Evolutionary conservation across 37 sponge, comb jelly and placozoan genomes (phyloP).

Genomic region (Ianthella basta): DNA sequence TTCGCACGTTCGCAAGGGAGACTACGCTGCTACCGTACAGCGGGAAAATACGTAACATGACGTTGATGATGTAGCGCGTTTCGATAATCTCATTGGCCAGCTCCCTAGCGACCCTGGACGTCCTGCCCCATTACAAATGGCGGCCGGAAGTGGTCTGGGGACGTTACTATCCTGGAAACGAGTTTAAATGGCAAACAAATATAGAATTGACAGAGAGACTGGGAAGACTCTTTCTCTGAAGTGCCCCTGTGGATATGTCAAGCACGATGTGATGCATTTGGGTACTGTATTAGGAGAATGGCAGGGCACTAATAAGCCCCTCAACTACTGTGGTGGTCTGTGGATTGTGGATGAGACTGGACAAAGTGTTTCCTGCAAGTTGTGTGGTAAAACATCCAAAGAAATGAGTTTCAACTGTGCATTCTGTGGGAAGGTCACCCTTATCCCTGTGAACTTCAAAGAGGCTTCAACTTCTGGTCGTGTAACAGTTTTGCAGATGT

Average conservation of each 20-base stretch:
- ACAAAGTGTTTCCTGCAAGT: conserved; percentile 31
- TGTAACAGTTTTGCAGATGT: conserved; percentile 27
- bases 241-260: conserved; percentile 47
- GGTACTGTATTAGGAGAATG: not conserved
- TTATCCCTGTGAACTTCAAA: conserved; percentile 13
- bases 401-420: not conserved
- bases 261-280: conserved; percentile 46
- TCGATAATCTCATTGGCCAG: too few species aligned
- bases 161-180: too few species aligned
- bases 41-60: too few species aligned
- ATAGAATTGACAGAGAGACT: not conserved
- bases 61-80: too few species aligned
- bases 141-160: too few species aligned
- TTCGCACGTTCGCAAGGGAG: too few species aligned
- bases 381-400: not conserved
- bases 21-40: too few species aligned
- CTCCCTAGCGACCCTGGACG: too few species aligned
- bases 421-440: conserved; percentile 7
- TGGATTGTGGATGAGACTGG: conserved; percentile 17
- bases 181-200: too few species aligned
- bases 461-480: conserved; percentile 7
- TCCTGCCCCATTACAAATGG: too few species aligned
- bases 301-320: not conserved
- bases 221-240: conserved; percentile 30
- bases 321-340: conserved; percentile 39